Percentiles rank a stretch among this genome's conserved stretches.
These are phyloP conservation scores for Hypomesus transpacificus DNA, from an alignment of 2,113 vertebrate species.

Conservation along the genomic window DNA sequence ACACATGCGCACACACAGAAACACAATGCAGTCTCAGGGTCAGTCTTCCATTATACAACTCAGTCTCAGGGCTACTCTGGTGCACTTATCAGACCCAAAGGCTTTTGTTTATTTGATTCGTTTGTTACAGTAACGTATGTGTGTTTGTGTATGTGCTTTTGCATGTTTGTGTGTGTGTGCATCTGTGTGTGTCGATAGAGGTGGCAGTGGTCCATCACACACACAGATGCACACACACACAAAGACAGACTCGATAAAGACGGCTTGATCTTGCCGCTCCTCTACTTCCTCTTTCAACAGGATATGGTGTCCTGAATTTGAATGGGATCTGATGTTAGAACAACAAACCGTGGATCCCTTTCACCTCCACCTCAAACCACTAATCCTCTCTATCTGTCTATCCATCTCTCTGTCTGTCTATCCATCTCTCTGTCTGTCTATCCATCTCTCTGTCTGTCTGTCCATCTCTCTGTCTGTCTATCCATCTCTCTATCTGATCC, in stretches of 20 bases:
- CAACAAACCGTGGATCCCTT: background rate
- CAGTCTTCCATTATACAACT: background rate
- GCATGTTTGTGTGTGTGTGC: constrained; percentile 3
- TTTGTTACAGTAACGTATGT: background rate
- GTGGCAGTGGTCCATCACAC: background rate
- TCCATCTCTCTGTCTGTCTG: background rate
- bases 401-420: too few species aligned
- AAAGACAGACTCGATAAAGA: too few species aligned
- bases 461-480: too few species aligned
- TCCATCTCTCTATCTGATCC: background rate
- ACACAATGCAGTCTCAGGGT: background rate
- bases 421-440: too few species aligned
- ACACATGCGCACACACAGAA: background rate
- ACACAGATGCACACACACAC: too few species aligned
- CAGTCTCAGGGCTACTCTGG: background rate
- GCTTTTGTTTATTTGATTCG: background rate
- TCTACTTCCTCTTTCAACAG: background rate
- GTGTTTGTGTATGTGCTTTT: constrained; percentile 6
- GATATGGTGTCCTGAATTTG: background rate
- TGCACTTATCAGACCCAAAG: background rate
- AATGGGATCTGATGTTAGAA: background rate
- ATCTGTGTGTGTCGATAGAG: background rate
- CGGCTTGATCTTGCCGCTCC: too few species aligned
- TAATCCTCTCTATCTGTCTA: too few species aligned
- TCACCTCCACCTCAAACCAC: too few species aligned